Conservation (phyloP, 2,888 invertebrate genomes). For the Nymphalis urticae region DNA sequence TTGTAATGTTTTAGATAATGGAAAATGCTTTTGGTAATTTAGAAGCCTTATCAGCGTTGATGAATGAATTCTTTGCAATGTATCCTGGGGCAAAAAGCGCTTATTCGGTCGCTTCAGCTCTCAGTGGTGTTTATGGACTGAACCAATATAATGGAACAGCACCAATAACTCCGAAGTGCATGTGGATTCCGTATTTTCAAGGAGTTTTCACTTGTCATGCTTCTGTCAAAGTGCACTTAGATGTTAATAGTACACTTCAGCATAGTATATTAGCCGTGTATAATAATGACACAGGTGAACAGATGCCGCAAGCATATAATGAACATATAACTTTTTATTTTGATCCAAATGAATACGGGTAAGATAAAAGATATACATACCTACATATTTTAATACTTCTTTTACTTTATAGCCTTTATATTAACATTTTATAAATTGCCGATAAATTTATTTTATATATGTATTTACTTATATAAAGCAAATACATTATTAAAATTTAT, state of each 20-base stretch:
- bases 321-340: slow-evolving; percentile 64
- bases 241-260: slow-evolving; percentile 54
- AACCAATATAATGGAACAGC: slow-evolving; percentile 55
- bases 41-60: slow-evolving; percentile 60
- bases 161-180: slow-evolving; percentile 53
- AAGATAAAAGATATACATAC: slow-evolving; percentile 40
- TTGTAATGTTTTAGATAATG: slow-evolving; percentile 53
- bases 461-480: too few species aligned
- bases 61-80: slow-evolving; percentile 70
- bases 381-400: background rate
- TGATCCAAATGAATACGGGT: slow-evolving; percentile 61
- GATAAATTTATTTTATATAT: too few species aligned
- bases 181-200: slow-evolving; percentile 72
- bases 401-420: too few species aligned
- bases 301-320: slow-evolving; percentile 60
- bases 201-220: slow-evolving; percentile 65
- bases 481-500: too few species aligned
- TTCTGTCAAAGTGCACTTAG: slow-evolving; percentile 66
- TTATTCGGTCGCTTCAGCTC: slow-evolving; percentile 65
- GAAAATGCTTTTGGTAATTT: slow-evolving; percentile 64
- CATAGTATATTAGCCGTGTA: slow-evolving; percentile 58
- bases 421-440: too few species aligned
- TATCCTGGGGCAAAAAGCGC: slow-evolving; percentile 62
- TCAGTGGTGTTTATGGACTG: slow-evolving; percentile 58
- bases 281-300: slow-evolving; percentile 60